A percentile compares a stretch with the other conserved stretches of the same genome.
phyloP scores from a whole-genome alignment of 2,113 vertebrate species.

The Myotis davidii region DNA sequence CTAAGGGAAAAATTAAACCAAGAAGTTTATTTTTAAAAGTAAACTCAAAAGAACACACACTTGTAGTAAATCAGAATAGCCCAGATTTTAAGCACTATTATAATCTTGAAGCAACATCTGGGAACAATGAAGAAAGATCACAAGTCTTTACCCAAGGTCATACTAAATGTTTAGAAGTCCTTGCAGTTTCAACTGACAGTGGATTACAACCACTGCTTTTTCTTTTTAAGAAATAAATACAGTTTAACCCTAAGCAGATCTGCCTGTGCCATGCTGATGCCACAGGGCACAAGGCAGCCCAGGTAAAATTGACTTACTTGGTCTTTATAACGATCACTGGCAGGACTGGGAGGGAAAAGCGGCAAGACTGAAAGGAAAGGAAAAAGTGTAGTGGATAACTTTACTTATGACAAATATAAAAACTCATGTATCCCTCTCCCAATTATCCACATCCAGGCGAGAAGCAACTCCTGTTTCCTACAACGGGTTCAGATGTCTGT shows the following conservation, averaged over 20 bases:
- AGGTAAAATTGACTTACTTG: slow-evolving; percentile 73
- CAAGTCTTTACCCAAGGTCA: background rate
- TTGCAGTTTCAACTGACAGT: background rate
- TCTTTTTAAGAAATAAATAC: background rate
- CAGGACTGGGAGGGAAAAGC: slow-evolving; percentile 71
- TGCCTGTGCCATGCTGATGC: background rate
- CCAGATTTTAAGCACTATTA: background rate
- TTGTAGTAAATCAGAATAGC: background rate
- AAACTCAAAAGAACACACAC: background rate
- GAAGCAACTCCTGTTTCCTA: no score
- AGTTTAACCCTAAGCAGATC: background rate
- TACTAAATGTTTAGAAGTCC: background rate
- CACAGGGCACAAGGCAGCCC: background rate
- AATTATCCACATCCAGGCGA: fast-evolving
- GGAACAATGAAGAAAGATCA: background rate
- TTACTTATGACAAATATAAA: background rate
- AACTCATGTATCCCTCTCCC: background rate
- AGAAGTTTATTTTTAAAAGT: background rate
- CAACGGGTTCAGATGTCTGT: no score
- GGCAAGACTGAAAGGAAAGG: slow-evolving; percentile 82
- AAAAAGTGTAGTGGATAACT: background rate
- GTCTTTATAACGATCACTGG: slow-evolving; percentile 57
- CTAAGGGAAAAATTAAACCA: background rate
- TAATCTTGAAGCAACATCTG: background rate
- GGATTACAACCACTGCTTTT: background rate